Percentiles rank a stretch among this genome's conserved stretches.
Conservation (phyloP, 1,140 invertebrate species). For the Drosophila nikananu region DNA sequence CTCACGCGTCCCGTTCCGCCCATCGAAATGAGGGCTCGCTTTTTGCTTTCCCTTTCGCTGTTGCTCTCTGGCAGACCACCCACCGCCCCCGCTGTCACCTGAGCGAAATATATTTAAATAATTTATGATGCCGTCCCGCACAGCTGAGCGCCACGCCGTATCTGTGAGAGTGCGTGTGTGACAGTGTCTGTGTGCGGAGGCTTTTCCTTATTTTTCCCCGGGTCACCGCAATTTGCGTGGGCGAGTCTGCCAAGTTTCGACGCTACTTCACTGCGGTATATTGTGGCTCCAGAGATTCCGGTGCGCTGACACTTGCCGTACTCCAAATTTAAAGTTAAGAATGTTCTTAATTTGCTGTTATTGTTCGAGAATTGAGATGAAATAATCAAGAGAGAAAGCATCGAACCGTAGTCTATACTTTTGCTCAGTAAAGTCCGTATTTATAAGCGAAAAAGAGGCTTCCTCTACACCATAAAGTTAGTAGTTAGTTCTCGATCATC, state of each 20-base stretch:
- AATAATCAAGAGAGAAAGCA: background rate
- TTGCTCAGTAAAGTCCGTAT: too few species aligned
- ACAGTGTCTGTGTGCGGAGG: conserved; percentile 12
- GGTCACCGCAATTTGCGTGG: conserved; percentile 58
- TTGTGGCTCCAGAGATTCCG: conserved; percentile 19
- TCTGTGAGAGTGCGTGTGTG: conserved; percentile 13
- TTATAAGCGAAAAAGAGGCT: too few species aligned
- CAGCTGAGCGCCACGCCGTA: conserved; percentile 52
- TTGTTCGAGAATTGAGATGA: background rate
- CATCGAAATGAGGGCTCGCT: conserved; percentile 45
- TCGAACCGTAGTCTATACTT: background rate
- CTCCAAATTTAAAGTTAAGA: conserved; percentile 28
- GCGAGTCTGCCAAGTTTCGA: conserved; percentile 64
- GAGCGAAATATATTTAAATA: conserved; percentile 72
- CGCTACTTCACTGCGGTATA: conserved; percentile 4
- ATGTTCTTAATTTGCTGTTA: conserved; percentile 37
- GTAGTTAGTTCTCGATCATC: background rate
- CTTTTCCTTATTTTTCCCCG: conserved; percentile 42
- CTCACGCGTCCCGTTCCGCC: conserved; percentile 52
- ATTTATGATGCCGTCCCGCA: conserved; percentile 72
- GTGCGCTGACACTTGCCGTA: conserved; percentile 31
- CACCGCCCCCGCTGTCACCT: conserved; percentile 45
- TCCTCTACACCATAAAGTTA: too few species aligned
- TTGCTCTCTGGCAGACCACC: conserved; percentile 28
- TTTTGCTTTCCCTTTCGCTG: conserved; percentile 44